phyloP scores from a whole-genome alignment of 2,888 invertebrate species.

The Orthosia incerta region DNA sequence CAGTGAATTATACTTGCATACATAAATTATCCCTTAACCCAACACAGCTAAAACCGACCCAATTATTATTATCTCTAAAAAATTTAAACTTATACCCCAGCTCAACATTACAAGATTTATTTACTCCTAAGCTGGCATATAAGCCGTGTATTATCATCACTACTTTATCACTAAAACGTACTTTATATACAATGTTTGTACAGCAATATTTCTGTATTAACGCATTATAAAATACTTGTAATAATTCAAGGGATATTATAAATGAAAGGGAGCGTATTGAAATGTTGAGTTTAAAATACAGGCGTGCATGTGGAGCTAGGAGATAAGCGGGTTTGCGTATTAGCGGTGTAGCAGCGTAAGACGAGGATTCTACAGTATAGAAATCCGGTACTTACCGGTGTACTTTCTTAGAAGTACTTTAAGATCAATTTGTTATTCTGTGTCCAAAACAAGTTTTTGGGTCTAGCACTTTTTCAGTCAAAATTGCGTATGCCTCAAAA shows the following conservation, averaged over 20 bases:
- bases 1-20: too few relatives aligned
- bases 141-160: conserved; percentile 46
- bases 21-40: neutral
- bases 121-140: conserved; percentile 26
- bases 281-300: conserved; percentile 82
- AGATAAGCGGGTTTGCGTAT: conserved; percentile 16
- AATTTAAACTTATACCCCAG: conserved; percentile 32
- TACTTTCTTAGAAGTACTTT: too few relatives aligned
- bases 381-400: neutral
- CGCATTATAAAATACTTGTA: conserved; percentile 82
- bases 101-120: conserved; percentile 46
- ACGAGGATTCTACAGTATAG: neutral
- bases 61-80: conserved; percentile 26
- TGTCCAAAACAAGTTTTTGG: too few relatives aligned
- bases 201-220: conserved; percentile 86
- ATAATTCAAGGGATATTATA: conserved; percentile 87
- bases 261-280: conserved; percentile 79
- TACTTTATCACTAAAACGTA: conserved; percentile 58
- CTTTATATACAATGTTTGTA: conserved; percentile 75
- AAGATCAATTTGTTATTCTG: too few relatives aligned
- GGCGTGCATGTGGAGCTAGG: conserved; percentile 62
- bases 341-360: too few relatives aligned
- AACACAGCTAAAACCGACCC: conserved; percentile 11
- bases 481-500: too few relatives aligned
- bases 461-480: too few relatives aligned